phyloP scores from a whole-genome alignment of 92 coral and sea anemone genomes.

The Phenganax marumi region DNA sequence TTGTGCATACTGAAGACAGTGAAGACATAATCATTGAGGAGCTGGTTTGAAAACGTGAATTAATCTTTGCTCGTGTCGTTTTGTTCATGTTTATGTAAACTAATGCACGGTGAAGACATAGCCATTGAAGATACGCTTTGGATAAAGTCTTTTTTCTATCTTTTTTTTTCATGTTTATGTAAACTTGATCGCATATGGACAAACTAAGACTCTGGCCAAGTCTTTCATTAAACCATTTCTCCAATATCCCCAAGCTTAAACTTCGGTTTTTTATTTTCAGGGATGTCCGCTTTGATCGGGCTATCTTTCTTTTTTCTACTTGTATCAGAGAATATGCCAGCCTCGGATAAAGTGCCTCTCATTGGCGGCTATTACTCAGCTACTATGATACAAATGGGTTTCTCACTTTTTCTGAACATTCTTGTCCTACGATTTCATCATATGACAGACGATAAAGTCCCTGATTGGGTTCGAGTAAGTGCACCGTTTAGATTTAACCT shows the following conservation, averaged over 20 bases:
- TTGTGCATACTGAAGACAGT: not conserved
- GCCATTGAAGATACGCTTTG: too few species aligned
- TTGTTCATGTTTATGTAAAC: too few species aligned
- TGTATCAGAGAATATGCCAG: conserved; percentile 96
- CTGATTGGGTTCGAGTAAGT: conserved; percentile 78
- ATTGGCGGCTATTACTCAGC: conserved; percentile 84
- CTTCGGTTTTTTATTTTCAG: conserved; percentile 37
- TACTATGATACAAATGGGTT: conserved; percentile 78
- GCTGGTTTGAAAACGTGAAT: not conserved
- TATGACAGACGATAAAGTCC: conserved; percentile 76
- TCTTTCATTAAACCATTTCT: too few species aligned
- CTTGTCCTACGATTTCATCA: conserved; percentile 84
- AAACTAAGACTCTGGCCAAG: too few species aligned
- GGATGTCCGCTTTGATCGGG: conserved; percentile 82
- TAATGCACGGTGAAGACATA: too few species aligned
- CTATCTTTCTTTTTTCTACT: conserved; percentile 86
- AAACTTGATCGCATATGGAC: too few species aligned
- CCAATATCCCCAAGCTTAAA: not conserved
- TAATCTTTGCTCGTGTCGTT: not conserved
- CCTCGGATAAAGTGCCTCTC: conserved; percentile 78
- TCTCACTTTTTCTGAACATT: conserved; percentile 83
- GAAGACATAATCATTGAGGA: not conserved
- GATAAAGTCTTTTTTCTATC: too few species aligned
- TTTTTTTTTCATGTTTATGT: too few species aligned
- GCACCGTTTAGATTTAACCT: not conserved